Evolutionary conservation across 2,113 vertebrate species (phyloP), one percentile per base, ranked within the genome.

Genomic region (Lampris megalopsis): DNA sequence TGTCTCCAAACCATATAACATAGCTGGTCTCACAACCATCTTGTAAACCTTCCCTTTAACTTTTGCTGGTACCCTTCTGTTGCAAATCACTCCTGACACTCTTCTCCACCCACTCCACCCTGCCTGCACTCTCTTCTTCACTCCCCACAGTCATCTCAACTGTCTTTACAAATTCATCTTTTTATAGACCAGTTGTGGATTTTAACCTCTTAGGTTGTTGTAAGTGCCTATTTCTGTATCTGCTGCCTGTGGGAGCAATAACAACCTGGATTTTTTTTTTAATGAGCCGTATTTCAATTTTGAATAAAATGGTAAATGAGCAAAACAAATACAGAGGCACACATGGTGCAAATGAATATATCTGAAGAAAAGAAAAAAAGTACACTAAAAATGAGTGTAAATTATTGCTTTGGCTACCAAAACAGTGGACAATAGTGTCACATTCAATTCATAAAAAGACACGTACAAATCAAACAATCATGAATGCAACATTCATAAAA

Each of bases 371-470:
- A 59, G 53, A 62, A 80, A 40, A 68, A 69, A 76, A 59, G 63
- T 78, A 73, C 75, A 24, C 62, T 71, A 81, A 52, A 24, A 52
- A 71, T 78, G 42, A 86, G 81, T 84, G 82, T 71, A 70, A 90
- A 81, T 89, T 83, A 88, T 88, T 92, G 91, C 88, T 90, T 89
- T 92, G 91, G 89, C 86, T 86, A 79, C 88, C 75, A 75, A 66
- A 77, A 81, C 82, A 73, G 68, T 77, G 76, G 69, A 82, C 40
- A 71, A 77, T 45, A 83, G 75, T 64, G 82, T 90, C 79, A 92
- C 89, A 93, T 91, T 93, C 89, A 80, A 49, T 81, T 65, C 62
- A 81, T 73, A 43, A 48, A 81, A 89, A 75, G 1, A 62, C 56
- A 75, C 63, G 64, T 43, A 13, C 24, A 52, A 43, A 54, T 56